Percentiles rank a stretch among this genome's conserved stretches.
Evolutionary conservation across 2,113 vertebrate species (phyloP).

Genomic region (Rhadina sibilatrix): DNA sequence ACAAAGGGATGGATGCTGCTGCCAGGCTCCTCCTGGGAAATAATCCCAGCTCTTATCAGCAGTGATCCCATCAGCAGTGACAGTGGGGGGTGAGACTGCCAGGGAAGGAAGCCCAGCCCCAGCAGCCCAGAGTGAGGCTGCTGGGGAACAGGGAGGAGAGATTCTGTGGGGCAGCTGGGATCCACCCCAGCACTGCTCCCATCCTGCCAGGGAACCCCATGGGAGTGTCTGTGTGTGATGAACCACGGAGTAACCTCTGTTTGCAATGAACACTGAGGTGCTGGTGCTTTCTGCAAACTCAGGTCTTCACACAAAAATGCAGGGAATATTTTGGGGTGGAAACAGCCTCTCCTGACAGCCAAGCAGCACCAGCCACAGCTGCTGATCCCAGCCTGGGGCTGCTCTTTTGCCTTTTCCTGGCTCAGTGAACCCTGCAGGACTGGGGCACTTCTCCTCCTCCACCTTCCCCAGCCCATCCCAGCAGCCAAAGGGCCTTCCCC

Average conservation of each 20-base stretch:
- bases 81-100: background rate
- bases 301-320: background rate
- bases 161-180: rapidly evolving
- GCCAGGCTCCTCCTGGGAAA: background rate
- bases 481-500: background rate
- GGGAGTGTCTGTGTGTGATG: background rate
- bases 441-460: background rate
- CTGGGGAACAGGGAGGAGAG: background rate
- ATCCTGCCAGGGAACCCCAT: background rate
- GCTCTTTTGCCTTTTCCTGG: background rate
- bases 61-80: background rate
- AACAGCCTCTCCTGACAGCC: background rate
- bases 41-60: background rate
- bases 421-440: background rate
- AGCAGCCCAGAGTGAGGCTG: rapidly evolving
- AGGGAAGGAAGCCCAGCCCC: background rate
- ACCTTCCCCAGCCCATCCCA: background rate
- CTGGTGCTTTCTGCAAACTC: background rate
- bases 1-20: background rate
- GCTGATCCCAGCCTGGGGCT: background rate
- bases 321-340: background rate
- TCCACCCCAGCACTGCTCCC: background rate
- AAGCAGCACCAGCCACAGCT: background rate
- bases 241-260: background rate
- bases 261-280: background rate